These are phyloP conservation scores for Tetramorium parvispinum DNA, from an alignment of 1,140 invertebrate species.

Conservation along the genomic window DNA sequence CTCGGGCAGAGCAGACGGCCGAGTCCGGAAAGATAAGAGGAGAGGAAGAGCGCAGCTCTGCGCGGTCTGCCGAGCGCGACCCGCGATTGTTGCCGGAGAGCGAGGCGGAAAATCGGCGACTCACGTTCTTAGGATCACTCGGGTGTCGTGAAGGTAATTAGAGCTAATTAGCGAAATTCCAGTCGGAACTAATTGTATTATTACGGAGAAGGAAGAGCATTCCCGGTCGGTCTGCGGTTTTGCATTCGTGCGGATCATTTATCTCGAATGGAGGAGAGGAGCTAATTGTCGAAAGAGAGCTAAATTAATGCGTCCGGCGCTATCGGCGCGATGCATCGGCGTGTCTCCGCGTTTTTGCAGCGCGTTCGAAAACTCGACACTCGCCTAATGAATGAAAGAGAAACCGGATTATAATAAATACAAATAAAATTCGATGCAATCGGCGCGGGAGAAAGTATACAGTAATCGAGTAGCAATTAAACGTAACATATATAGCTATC, in stretches of 20 bases:
- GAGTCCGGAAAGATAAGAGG: background rate
- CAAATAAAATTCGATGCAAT: background rate
- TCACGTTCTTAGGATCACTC: conserved; percentile 7
- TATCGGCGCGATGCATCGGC: conserved; percentile 3
- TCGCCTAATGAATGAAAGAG: conserved; percentile 2
- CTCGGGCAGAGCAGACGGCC: background rate
- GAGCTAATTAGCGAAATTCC: conserved; percentile 21
- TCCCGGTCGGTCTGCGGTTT: background rate
- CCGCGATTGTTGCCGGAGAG: background rate
- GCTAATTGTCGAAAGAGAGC: background rate
- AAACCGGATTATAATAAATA: background rate
- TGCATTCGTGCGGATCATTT: background rate
- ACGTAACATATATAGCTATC: background rate
- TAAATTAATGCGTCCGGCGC: conserved; percentile 1
- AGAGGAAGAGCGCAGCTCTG: background rate
- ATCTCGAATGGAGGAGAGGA: background rate
- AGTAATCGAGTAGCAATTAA: background rate
- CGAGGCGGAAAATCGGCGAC: background rate
- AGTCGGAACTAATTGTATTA: conserved; percentile 1
- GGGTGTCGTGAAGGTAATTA: conserved; percentile 28
- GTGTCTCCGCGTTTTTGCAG: background rate
- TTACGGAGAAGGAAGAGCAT: background rate
- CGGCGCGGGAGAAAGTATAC: conserved; percentile 23
- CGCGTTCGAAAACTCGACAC: background rate
- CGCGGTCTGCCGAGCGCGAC: background rate